These are phyloP conservation scores for Saccostrea cuccullata DNA, from an alignment of 1,140 invertebrate species.

Conservation along the genomic window DNA sequence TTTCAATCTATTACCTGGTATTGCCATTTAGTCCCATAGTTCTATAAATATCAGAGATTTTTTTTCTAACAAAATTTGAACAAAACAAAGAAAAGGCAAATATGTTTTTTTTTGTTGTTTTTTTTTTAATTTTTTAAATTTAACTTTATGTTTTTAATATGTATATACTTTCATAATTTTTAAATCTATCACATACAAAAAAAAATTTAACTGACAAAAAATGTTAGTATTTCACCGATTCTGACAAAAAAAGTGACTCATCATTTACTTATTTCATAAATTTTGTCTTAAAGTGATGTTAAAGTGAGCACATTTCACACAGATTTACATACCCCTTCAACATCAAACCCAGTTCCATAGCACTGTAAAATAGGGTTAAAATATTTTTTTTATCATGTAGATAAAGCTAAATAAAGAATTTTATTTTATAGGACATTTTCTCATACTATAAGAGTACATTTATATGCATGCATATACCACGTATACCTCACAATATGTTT, in stretches of 20 bases:
- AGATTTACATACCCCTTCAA: slow-evolving; percentile 9
- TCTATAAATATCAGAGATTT: background rate
- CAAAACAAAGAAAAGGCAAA: background rate
- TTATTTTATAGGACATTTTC: too few relatives aligned
- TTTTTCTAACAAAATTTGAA: background rate
- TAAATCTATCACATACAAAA: background rate
- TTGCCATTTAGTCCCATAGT: slow-evolving; percentile 30
- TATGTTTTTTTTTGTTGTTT: background rate
- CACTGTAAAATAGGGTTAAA: slow-evolving; percentile 40
- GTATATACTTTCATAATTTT: background rate
- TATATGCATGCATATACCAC: too few relatives aligned
- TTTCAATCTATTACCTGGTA: slow-evolving; percentile 7
- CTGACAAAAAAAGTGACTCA: background rate
- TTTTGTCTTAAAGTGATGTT: background rate
- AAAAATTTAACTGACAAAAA: background rate
- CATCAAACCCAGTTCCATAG: slow-evolving; percentile 47
- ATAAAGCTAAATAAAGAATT: too few relatives aligned
- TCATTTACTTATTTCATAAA: background rate
- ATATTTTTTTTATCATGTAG: background rate
- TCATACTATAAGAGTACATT: too few relatives aligned
- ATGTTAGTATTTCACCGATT: background rate
- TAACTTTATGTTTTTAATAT: background rate
- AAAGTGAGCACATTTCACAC: slow-evolving; percentile 11
- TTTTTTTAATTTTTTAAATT: too few relatives aligned
- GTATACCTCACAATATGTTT: too few relatives aligned